Base-by-base conservation (phyloP, 2,888 invertebrate species). In the Rutpela maculata region DNA sequence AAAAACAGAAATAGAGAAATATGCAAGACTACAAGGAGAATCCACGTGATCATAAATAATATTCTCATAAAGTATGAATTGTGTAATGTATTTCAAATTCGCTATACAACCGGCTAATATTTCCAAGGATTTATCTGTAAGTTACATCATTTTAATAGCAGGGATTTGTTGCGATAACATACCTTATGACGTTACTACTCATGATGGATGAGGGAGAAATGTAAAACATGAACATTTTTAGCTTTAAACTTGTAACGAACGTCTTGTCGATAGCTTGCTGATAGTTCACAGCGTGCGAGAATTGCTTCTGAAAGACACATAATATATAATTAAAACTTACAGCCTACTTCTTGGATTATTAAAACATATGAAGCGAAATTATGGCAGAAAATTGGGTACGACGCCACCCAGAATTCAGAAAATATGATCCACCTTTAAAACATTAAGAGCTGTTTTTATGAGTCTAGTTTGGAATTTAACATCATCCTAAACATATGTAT, bases 71-170 rank as follows among this genome's bases (percentile, higher is more conserved):
- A 81, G 78, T 77, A 80, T 67, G 77, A 81, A 79, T 79, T 77
- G 81, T 80, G 80, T 75, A 79, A 78, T 79, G 80, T 79, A 82
- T 83, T 83, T 82, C 80, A 78, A 81, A 83, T 82, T 81, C 81
- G 82, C 76, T 50, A 76, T 81, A 79, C 83, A 77, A 78, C 74
- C 76, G 78, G 78, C 81, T 82, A 82, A 83, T 84, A 84, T 83
- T 82, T 84, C 78, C 80, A 74, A 81, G 77, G 79, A 82, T 80
- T 83, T 83, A 85, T 85, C 83, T 78, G 81, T 75, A 72, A 78
- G 82, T 84, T 84, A 81, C 82, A 84, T 84, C 84, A 84, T 80
- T 82, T 84, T 84, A 84, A 84, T 83, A 81, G 84, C 80, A 67
- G 60, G 82, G 84, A 81, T 82, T 81, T 79, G 82, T 80, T 63